phyloP scores from a whole-genome alignment of 37 sponge, comb jelly and placozoan species.

The Eunapius fragilis region DNA sequence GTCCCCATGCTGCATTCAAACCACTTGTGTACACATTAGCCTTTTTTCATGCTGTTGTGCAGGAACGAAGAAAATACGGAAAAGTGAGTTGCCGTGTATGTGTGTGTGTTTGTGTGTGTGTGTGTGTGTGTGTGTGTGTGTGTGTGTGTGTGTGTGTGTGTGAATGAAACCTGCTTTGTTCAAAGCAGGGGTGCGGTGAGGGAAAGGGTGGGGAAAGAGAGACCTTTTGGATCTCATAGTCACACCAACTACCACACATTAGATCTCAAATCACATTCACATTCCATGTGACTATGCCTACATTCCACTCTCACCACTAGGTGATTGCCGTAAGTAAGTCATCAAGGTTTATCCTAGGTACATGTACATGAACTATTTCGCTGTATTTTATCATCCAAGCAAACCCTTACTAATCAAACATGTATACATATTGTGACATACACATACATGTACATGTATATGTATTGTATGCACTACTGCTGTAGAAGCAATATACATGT shows the following conservation, averaged over 20 bases:
- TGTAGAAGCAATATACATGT: too few relatives aligned
- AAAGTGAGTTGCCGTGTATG: slow-evolving; percentile 65
- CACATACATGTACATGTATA: too few relatives aligned
- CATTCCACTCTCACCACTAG: background rate
- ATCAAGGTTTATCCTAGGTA: too few relatives aligned
- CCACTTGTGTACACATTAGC: slow-evolving; percentile 94
- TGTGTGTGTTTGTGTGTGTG: too few relatives aligned
- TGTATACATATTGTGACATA: too few relatives aligned
- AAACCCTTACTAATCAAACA: too few relatives aligned
- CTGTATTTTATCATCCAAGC: too few relatives aligned
- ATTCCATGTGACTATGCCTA: background rate
- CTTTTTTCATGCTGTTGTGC: slow-evolving; percentile 99
- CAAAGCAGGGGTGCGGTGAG: background rate
- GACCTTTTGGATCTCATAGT: background rate
- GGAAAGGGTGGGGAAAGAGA: too few relatives aligned
- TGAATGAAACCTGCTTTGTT: background rate
- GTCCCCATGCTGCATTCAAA: slow-evolving; percentile 90
- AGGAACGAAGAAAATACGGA: slow-evolving; percentile 98
- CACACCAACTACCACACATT: background rate
- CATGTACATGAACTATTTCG: too few relatives aligned
- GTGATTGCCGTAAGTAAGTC: background rate
- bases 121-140: background rate
- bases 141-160: background rate
- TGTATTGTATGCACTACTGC: too few relatives aligned
- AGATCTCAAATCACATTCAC: background rate